Evolutionary conservation across 2,888 invertebrate species (phyloP).

Genomic region (Eupithecia inturbata): DNA sequence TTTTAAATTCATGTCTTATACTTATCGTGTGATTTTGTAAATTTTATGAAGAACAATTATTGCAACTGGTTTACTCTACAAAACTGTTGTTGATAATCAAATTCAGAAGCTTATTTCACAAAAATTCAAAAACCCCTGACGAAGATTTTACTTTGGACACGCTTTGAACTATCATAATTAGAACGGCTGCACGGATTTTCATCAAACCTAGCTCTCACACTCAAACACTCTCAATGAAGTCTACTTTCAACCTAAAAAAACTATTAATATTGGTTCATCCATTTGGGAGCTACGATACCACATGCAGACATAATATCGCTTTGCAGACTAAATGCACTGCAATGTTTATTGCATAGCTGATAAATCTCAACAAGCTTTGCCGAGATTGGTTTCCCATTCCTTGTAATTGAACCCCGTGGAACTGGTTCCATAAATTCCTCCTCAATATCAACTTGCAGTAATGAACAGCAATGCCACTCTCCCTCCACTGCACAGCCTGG

Average conservation of each 20-base stretch:
- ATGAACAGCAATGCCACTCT: slow-evolving; percentile 44
- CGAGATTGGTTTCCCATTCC: slow-evolving; percentile 10
- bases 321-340: not conserved
- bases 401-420: slow-evolving; percentile 1
- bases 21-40: too few species aligned
- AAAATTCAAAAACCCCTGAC: not conserved
- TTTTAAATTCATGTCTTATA: not conserved
- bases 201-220: too few species aligned
- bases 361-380: not conserved
- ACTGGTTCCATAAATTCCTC: slow-evolving; percentile 24
- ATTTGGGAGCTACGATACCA: not conserved
- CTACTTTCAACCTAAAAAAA: not conserved
- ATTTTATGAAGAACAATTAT: too few species aligned
- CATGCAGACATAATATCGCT: not conserved
- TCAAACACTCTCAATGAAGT: too few species aligned
- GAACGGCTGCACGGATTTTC: too few species aligned
- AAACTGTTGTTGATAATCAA: not conserved
- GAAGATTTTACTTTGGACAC: too few species aligned
- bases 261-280: not conserved
- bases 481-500: slow-evolving; percentile 34
- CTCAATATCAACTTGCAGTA: slow-evolving; percentile 40
- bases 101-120: not conserved
- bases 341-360: not conserved
- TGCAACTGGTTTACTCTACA: not conserved
- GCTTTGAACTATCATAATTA: not conserved